Base-by-base conservation (phyloP, 2,113 vertebrate genomes). In the Xiphophorus hellerii region DNA sequence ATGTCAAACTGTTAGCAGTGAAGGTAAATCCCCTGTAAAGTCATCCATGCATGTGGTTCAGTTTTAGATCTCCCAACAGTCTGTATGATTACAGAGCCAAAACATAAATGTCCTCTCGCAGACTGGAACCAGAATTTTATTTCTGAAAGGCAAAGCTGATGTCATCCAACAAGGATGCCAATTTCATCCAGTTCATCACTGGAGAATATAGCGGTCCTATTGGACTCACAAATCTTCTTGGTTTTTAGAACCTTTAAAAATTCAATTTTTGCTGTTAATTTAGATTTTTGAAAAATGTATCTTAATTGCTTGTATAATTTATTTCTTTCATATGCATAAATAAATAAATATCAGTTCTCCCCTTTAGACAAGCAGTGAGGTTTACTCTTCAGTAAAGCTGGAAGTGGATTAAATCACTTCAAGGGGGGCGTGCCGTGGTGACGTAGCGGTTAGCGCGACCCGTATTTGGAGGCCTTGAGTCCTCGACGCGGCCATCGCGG, bases 101-200 rank as follows among this genome's bases (percentile, higher is more conserved):
- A 78, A 75, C 79, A 73, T 70, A 78, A 80, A 87, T 73, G 31
- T 78, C 74, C 64, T 71, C 17, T 66, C 63, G 48, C 64, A 76
- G 74, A 86, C 73, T 87, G 80, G 78, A 92, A 87, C 75, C 87
- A 86, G 84, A 78, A 20, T 83, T 66, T 68, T 1, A 27, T 87
- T 85, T 80, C 69, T 62, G 71, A 62, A 80, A 84, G 69, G 65
- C 79, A 69, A 35, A 25, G 67, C 67, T 92, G 91, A 93, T 64
- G 89, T 91, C 88, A 90, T 88, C 42, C 65, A 51, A 28, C 28
- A 1, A 63, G 48, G 35, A 72, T 1, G 84, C 86, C 86, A 88
- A 58, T 67, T 82, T 69, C 14, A 20, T 77, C 83, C 83, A 71
- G 62, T 33, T 37, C 67, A 35, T 88, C 76, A 42, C 6, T 28